Evolutionary conservation across 2,888 invertebrate species (phyloP), one percentile per base, ranked within the genome.

Genomic region (Camponotus fellah): DNA sequence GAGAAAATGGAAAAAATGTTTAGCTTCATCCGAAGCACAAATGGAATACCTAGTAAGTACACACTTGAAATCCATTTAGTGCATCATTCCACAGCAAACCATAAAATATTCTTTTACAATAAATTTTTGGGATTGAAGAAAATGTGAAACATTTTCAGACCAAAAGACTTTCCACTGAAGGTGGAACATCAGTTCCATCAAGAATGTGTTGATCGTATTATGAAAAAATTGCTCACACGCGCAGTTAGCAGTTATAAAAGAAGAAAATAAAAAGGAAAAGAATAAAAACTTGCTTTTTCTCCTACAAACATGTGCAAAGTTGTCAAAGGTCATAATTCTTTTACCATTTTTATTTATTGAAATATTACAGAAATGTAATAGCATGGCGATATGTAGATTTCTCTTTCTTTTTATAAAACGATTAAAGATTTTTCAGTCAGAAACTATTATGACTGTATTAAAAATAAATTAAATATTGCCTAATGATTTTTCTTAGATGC

Each of bases 141-240:
- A 58, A 26, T 58, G 21, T 58, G 21, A 12, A 58, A 58, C 12
- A 12, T 26, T 58, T 58, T 4, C 58, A 26, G n/a, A 34, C 64
- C 34, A 64, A 64, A 64, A 64, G 62, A 58, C n/a, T 64, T 64
- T 34, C 37, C 4, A 37, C 17, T 4, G n/a, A 64, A 64, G 17
- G 34, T 34, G 64, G 37, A 34, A 34, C 37, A 64, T 34, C 37
- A 34, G 64, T 64, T n/a, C n/a, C n/a, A n/a, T 17, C 9, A 64
- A 3, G 37, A 17, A 64, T 64, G 64, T 12, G 64, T 64, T 64
- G n/a, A 64, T 34, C 37, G 64, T 9, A 64, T 64, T n/a, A 17
- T 64, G 64, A 64, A 62, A 10, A 64, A 64, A 64, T 5, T 64
- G 17, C 17, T 64, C 17, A 64, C 32, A 64, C 32, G 37, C 6